Evolutionary conservation across 2,797 vertebrate species (phyloP), one percentile per base, ranked within the genome.

Genomic region (Sylvilagus floridanus): DNA sequence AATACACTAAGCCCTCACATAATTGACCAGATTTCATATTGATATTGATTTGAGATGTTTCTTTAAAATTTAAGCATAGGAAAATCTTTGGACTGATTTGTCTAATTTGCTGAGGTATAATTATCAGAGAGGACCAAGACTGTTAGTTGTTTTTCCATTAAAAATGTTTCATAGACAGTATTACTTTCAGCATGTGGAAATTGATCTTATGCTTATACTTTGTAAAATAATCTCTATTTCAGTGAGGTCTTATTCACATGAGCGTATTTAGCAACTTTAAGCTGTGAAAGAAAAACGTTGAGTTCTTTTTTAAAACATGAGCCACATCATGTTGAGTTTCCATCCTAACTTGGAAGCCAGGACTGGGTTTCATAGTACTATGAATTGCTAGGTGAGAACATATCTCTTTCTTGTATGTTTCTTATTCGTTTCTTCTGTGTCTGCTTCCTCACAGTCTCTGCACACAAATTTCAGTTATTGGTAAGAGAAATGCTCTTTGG

Each of bases 31-130:
- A 66, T 95, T 94, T 95, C 62, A 79, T 90, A 93, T 62, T 84
- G 93, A 52, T 96, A 95, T 72, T 92, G 93, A 97, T 95, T 90
- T 82, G 72, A 95, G 89, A 78, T 84, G 47, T 88, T 96, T 93
- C 93, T 95, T 88, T 79, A 75, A 91, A 93, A 66, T 50, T 32
- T 90, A 93, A 96, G 93, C 84, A 88, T 26, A 81, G 73, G 71
- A 83, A 92, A 88, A 84, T 83, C 84, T 95, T 87, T 92, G 93
- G 90, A 88, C 73, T 71, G 69, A 84, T 95, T 85, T 91, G 52
- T 90, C 85, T 91, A 60, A 97, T 88, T 96, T 95, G 82, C 85
- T 88, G 71, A 93, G 68, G n/a, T 93, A 32, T 68, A 84, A 93
- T 96, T 90, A 96, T 92, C 73, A 90, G 82, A 47, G 22, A 75